Evolutionary conservation across 2,888 invertebrate genomes (phyloP).

Genomic region (Clusia tigrina): DNA sequence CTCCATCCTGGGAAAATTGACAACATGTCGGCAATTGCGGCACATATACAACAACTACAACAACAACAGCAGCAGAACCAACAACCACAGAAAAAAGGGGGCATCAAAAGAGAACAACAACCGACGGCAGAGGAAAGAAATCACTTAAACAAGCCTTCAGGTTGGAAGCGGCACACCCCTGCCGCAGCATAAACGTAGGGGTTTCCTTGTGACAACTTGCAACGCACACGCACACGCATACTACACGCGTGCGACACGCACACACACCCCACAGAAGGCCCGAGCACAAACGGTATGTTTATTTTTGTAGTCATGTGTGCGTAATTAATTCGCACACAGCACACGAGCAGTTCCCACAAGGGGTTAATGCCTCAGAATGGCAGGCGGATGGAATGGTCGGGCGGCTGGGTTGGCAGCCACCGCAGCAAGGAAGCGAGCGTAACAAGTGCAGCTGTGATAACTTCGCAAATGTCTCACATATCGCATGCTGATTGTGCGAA

Average conservation of each 20-base stretch:
- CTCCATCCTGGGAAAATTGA: neutral
- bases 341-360: conserved; percentile 15
- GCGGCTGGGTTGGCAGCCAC: neutral
- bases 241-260: conserved; percentile 13
- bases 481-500: conserved; percentile 30
- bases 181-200: neutral
- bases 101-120: no score
- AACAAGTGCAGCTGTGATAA: conserved; percentile 43
- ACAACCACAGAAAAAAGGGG: conserved; percentile 14
- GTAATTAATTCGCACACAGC: conserved; percentile 33
- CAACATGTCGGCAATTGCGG: neutral
- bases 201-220: neutral
- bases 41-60: neutral
- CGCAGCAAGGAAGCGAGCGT: conserved; percentile 29
- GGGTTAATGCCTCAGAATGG: conserved; percentile 31
- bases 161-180: neutral
- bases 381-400: neutral
- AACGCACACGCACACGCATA: conserved; percentile 17
- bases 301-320: conserved; percentile 34
- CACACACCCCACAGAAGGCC: neutral
- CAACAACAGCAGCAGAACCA: conserved; percentile 5
- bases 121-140: no score
- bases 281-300: conserved; percentile 27
- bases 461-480: conserved; percentile 29
- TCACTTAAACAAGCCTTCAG: no score